Conservation (phyloP, 2,888 invertebrate genomes). For the Tetanocera ferruginea region DNA sequence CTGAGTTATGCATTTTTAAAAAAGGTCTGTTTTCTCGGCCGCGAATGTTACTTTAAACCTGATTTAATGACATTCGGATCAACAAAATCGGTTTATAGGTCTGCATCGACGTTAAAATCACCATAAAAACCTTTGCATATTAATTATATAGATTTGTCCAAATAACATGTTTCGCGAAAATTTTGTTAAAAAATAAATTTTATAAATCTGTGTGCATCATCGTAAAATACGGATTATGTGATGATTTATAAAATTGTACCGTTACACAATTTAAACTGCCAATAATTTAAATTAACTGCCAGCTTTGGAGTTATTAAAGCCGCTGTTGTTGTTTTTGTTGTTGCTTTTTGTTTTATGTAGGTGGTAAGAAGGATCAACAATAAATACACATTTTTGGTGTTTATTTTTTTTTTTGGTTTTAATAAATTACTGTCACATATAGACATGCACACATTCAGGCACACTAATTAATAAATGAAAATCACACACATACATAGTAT, state of each 20-base stretch:
- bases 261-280: conserved; percentile 49
- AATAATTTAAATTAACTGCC: conserved; percentile 56
- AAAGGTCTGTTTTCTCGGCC: too few relatives aligned
- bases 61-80: too few relatives aligned
- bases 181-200: too few relatives aligned
- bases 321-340: conserved; percentile 1
- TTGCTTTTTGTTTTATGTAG: not conserved
- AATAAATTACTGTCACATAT: not conserved
- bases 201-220: not conserved
- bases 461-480: conserved; percentile 53
- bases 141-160: too few relatives aligned
- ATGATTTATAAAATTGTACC: conserved; percentile 9
- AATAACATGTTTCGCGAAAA: too few relatives aligned
- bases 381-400: not conserved
- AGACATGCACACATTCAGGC: conserved; percentile 12
- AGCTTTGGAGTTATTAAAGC: conserved; percentile 38
- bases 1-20: too few relatives aligned
- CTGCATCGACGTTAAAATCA: too few relatives aligned
- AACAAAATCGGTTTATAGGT: too few relatives aligned
- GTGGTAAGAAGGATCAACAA: too few relatives aligned
- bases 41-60: too few relatives aligned
- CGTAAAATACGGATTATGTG: not conserved
- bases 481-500: conserved; percentile 33
- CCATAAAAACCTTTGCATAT: too few relatives aligned
- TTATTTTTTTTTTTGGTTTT: not conserved